phyloP scores from a whole-genome alignment of 2,888 invertebrate genomes.

The Incurvaria masculella region DNA sequence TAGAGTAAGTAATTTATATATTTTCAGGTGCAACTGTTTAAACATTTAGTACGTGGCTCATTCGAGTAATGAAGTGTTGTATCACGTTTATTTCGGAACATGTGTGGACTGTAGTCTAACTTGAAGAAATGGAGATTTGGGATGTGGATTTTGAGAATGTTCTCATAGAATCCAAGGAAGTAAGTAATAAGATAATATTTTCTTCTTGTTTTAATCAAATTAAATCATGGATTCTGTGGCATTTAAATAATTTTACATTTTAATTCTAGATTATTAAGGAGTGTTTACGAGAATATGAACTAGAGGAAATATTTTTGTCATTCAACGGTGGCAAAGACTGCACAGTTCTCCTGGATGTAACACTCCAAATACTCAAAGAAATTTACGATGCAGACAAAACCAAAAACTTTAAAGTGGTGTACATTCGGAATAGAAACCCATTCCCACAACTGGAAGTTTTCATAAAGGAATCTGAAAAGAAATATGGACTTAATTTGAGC shows the following conservation, averaged over 20 bases:
- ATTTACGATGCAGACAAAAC: constrained; percentile 29
- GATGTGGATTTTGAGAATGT: constrained; percentile 24
- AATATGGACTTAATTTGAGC: constrained; percentile 72
- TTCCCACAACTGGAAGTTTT: constrained; percentile 88
- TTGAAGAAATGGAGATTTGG: constrained; percentile 28
- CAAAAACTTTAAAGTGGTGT: constrained; percentile 66
- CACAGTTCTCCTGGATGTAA: constrained; percentile 72
- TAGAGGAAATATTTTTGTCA: constrained; percentile 79
- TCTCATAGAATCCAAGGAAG: constrained; percentile 34
- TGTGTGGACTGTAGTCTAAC: too few species aligned
- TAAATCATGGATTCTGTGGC: constrained; percentile 1
- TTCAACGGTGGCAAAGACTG: constrained; percentile 99
- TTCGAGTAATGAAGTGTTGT: constrained; percentile 24
- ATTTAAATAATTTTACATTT: too few species aligned
- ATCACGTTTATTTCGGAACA: constrained; percentile 17
- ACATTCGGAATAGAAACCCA: constrained; percentile 75
- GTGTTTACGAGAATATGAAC: constrained; percentile 60
- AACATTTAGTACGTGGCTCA: constrained; percentile 11
- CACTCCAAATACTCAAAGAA: constrained; percentile 30
- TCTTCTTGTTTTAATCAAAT: constrained; percentile 3
- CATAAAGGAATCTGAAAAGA: constrained; percentile 63
- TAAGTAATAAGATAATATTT: constrained; percentile 14
- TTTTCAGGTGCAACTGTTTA: not conserved
- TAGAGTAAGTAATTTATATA: too few species aligned
- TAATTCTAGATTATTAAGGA: constrained; percentile 60